Evolutionary conservation across 2,797 vertebrate species (phyloP).

Genomic region (Sebastes itinus): DNA sequence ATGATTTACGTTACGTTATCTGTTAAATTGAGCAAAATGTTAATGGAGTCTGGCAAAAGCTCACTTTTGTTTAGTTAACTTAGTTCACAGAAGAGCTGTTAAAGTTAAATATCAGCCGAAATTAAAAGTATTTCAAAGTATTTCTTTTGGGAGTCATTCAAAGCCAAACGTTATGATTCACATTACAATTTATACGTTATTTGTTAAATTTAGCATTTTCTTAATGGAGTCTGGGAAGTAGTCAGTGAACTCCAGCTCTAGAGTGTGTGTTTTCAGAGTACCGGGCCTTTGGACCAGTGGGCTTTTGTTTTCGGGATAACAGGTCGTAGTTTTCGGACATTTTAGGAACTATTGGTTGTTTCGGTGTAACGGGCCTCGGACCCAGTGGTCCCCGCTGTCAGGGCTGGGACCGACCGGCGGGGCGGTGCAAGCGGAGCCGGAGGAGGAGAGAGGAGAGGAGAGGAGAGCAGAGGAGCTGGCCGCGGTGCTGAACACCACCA

Average conservation of each 20-base stretch:
- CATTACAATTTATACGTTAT: too few relatives aligned
- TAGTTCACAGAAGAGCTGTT: not conserved
- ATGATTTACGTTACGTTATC: not conserved
- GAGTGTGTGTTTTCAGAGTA: not conserved
- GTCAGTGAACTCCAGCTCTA: not conserved
- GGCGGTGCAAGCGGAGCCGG: constrained; percentile 50
- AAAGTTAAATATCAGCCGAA: not conserved
- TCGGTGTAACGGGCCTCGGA: not conserved
- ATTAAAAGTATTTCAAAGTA: too few relatives aligned
- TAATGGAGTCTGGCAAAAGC: not conserved
- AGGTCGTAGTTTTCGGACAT: not conserved
- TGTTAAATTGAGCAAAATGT: not conserved
- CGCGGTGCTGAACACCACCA: constrained; percentile 84
- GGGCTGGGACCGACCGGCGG: constrained; percentile 52
- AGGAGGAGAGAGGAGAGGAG: too few relatives aligned
- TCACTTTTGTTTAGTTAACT: too few relatives aligned
- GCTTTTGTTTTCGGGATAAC: not conserved
- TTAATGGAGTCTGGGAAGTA: not conserved
- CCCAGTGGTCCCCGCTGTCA: not conserved
- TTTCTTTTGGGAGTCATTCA: too few relatives aligned
- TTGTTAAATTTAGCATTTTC: not conserved
- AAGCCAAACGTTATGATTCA: too few relatives aligned
- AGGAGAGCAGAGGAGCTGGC: constrained; percentile 78
- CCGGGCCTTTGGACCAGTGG: not conserved
- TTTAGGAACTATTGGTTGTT: not conserved